Evolutionary conservation across 2,888 invertebrate genomes (phyloP).

Genomic region (Orthosia incerta): DNA sequence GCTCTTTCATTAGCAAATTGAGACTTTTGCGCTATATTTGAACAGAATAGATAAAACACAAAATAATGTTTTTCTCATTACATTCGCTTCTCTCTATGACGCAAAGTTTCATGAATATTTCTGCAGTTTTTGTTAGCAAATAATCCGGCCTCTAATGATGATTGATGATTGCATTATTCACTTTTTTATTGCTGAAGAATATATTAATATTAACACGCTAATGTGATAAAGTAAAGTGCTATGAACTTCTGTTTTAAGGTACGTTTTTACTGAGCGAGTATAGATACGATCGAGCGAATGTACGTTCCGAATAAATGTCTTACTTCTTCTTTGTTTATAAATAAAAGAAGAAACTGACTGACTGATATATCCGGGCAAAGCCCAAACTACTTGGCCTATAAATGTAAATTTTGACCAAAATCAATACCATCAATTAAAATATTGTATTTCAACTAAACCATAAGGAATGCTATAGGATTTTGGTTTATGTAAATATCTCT

Average conservation of each 20-base stretch:
- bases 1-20: no score
- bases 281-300: not conserved
- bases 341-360: not conserved
- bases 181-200: conserved; percentile 65
- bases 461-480: not conserved
- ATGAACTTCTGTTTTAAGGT: conserved; percentile 52
- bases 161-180: conserved; percentile 52
- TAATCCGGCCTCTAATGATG: conserved; percentile 44
- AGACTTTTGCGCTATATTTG: not conserved
- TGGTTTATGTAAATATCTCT: not conserved
- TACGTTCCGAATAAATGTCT: not conserved
- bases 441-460: no score
- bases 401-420: no score
- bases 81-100: not conserved
- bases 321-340: not conserved
- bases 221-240: conserved; percentile 60
- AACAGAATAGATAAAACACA: not conserved
- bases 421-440: no score
- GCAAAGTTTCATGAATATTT: conserved; percentile 36
- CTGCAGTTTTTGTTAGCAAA: conserved; percentile 1
- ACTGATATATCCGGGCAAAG: not conserved
- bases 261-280: conserved; percentile 28
- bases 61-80: not conserved
- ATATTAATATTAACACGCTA: conserved; percentile 55
- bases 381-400: not conserved